Conservation (phyloP, 2,888 invertebrate genomes). For the Athrips mouffetella region DNA sequence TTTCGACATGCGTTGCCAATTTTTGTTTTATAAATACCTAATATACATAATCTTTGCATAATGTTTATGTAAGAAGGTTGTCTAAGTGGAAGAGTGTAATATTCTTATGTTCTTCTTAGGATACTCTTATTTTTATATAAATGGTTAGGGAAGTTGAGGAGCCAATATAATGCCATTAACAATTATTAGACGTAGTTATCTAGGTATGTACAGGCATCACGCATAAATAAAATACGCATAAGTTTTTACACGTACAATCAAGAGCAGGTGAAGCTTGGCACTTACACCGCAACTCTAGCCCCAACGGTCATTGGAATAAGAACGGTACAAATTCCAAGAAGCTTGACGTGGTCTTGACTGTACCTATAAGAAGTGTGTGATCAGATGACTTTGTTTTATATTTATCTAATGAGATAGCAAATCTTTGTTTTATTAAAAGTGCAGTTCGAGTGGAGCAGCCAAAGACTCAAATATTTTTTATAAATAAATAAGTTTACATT, state of each 20-base stretch:
- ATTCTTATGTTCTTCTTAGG: neutral
- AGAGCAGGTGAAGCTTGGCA: no score
- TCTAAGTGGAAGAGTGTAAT: no score
- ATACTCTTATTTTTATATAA: neutral
- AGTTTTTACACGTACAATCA: neutral
- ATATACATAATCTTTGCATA: no score
- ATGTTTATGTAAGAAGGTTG: no score
- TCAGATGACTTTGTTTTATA: neutral
- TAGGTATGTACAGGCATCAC: neutral
- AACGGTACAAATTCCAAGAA: no score
- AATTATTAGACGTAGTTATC: neutral
- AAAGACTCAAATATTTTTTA: constrained; percentile 35
- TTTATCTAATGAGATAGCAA: neutral
- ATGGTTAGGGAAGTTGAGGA: neutral
- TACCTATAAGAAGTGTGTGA: no score
- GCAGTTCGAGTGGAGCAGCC: constrained; percentile 25
- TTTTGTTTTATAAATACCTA: no score
- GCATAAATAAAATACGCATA: neutral
- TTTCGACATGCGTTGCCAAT: no score
- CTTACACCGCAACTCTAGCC: no score
- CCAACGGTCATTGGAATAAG: no score
- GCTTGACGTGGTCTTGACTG: no score
- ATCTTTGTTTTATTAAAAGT: constrained; percentile 13
- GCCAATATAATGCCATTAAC: constrained; percentile 2
- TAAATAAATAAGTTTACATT: constrained; percentile 20